phyloP scores from a whole-genome alignment of 2,888 invertebrate genomes.

The Carcina quercana region DNA sequence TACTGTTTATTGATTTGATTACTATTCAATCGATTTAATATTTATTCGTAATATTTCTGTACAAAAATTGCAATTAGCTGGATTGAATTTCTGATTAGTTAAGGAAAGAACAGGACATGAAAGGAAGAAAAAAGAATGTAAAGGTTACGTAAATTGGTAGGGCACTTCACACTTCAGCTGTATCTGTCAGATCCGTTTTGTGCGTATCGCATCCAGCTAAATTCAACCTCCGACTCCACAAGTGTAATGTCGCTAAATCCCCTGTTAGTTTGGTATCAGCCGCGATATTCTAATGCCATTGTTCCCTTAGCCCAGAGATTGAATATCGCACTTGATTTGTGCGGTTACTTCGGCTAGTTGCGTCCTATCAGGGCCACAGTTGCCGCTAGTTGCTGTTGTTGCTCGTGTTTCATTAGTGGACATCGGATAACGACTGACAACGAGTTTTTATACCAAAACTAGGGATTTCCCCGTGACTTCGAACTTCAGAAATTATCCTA shows the following conservation, averaged over 20 bases:
- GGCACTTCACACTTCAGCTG: background rate
- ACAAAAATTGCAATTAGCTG: too few species aligned
- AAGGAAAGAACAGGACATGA: too few species aligned
- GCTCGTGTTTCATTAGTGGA: too few species aligned
- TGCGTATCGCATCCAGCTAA: conserved; percentile 27
- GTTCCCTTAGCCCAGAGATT: conserved; percentile 49
- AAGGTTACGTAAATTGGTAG: background rate
- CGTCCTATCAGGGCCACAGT: conserved; percentile 3
- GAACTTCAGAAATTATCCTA: too few species aligned
- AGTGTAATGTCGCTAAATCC: conserved; percentile 52
- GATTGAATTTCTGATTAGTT: too few species aligned
- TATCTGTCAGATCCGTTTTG: too few species aligned
- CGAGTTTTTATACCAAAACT: too few species aligned
- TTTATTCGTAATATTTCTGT: too few species aligned
- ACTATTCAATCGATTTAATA: too few species aligned
- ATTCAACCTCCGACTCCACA: conserved; percentile 17
- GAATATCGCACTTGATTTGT: conserved; percentile 68
- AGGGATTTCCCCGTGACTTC: too few species aligned
- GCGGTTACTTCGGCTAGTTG: conserved; percentile 11
- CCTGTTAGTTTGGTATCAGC: conserved; percentile 45
- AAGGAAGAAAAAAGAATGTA: background rate
- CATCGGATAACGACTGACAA: too few species aligned
- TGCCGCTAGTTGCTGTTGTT: background rate
- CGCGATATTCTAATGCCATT: conserved; percentile 65
- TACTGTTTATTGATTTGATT: too few species aligned